A percentile compares a stretch with the other conserved stretches of the same genome.
Conservation (phyloP, 2,113 vertebrate genomes). For the Mustela nigripes region DNA sequence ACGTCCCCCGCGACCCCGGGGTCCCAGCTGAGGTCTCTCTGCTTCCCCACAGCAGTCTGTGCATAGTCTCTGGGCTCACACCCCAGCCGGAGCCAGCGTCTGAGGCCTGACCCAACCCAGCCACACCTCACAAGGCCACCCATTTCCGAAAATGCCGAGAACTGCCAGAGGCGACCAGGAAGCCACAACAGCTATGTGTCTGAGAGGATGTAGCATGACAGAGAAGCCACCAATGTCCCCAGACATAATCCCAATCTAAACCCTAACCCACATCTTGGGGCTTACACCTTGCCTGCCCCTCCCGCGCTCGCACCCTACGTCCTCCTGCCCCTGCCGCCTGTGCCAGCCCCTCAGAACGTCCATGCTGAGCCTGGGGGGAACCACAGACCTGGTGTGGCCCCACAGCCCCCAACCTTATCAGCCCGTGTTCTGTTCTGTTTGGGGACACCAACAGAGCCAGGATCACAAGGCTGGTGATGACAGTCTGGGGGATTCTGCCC, state of each 20-base stretch:
- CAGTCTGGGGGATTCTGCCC: background rate
- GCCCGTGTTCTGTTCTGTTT: rapidly evolving
- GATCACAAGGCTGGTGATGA: rapidly evolving
- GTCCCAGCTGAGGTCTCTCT: background rate
- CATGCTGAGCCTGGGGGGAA: background rate
- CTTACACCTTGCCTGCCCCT: too few relatives aligned
- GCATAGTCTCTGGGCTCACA: background rate
- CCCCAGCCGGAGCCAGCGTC: background rate
- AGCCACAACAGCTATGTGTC: background rate
- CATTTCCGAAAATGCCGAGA: background rate
- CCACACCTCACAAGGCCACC: too few relatives aligned
- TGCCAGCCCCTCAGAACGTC: background rate
- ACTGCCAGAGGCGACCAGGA: background rate
- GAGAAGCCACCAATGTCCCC: background rate
- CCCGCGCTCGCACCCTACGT: background rate
- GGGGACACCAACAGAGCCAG: background rate
- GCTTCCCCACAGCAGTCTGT: background rate
- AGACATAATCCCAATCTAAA: background rate
- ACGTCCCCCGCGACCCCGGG: background rate
- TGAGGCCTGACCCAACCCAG: background rate
- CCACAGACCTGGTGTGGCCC: background rate
- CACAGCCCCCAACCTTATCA: rapidly evolving
- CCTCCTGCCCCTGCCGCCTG: background rate
- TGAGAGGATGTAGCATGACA: background rate
- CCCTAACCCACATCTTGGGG: rapidly evolving